A percentile compares a stretch with the other conserved stretches of the same genome.
phyloP scores from a whole-genome alignment of 2,113 vertebrate genomes.

The Podarcis raffonei region DNA sequence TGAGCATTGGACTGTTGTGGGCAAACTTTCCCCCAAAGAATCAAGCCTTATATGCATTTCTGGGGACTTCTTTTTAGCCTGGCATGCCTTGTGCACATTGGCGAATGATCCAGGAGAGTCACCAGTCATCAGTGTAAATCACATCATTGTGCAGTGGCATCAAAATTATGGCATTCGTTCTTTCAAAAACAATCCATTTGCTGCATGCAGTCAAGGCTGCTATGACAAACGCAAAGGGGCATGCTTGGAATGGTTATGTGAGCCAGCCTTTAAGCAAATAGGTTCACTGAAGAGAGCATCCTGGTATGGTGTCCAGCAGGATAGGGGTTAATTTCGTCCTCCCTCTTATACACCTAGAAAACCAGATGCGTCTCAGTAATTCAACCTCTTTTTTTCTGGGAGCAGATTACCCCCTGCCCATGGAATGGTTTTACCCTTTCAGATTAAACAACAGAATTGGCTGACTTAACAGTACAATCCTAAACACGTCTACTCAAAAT shows the following conservation, averaged over 20 bases:
- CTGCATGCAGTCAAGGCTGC: neutral
- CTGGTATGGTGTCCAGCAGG: neutral
- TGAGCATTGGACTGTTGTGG: neutral
- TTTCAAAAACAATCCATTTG: neutral
- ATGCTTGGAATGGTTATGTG: neutral
- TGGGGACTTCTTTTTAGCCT: neutral
- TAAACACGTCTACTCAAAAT: no score
- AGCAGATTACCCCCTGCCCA: neutral
- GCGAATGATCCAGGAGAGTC: neutral
- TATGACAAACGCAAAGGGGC: neutral
- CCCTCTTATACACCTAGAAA: neutral
- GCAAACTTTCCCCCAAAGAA: neutral
- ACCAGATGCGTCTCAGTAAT: neutral
- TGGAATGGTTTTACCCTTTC: neutral
- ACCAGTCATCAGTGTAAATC: neutral
- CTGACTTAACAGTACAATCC: neutral
- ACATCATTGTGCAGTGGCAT: neutral
- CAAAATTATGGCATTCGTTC: neutral
- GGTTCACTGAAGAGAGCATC: neutral
- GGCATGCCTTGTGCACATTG: neutral
- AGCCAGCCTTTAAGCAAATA: neutral
- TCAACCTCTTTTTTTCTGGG: neutral
- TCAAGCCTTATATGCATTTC: neutral
- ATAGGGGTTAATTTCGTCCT: neutral
- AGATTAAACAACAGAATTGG: neutral